Conservation (phyloP, 2,797 vertebrate species). For the Pseudomugil gertrudae region DNA sequence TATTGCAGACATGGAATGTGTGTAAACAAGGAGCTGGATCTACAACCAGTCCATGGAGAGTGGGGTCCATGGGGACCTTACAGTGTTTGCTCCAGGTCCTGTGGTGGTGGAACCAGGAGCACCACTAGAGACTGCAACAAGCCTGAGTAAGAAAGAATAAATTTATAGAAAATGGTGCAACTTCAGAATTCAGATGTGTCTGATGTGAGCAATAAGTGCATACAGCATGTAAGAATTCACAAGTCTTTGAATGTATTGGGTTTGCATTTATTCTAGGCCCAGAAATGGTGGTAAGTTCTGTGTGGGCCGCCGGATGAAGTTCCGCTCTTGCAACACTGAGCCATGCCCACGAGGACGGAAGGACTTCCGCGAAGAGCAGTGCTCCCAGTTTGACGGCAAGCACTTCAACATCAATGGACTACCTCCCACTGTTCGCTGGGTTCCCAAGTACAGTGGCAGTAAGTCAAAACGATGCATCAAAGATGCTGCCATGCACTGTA, state of each 20-base stretch:
- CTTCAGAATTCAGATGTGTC: not conserved
- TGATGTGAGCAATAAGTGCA: not conserved
- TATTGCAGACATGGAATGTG: constrained; percentile 94
- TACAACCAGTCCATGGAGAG: constrained; percentile 89
- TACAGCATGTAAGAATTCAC: not conserved
- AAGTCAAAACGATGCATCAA: too few relatives aligned
- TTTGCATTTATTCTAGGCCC: constrained; percentile 78
- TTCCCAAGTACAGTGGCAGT: constrained; percentile 98
- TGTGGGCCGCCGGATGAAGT: constrained; percentile 96
- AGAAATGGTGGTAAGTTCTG: constrained; percentile 94
- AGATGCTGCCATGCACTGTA: too few relatives aligned
- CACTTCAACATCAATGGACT: constrained; percentile 98
- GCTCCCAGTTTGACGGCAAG: constrained; percentile 93
- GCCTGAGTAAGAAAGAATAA: constrained; percentile 89
- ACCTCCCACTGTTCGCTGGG: constrained; percentile 91
- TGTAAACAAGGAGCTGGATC: constrained; percentile 90
- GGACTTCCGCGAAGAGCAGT: constrained; percentile 95
- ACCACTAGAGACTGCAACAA: constrained; percentile 90
- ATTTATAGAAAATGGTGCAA: constrained; percentile 1
- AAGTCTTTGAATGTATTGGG: constrained; percentile 5
- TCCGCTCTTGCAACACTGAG: constrained; percentile 95
- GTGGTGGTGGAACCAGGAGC: constrained; percentile 94
- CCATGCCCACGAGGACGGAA: constrained; percentile 89
- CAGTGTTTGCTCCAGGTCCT: constrained; percentile 91
- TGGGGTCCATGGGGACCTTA: constrained; percentile 96